phyloP scores from a whole-genome alignment of 2,113 vertebrate species.

The Castor canadensis region DNA sequence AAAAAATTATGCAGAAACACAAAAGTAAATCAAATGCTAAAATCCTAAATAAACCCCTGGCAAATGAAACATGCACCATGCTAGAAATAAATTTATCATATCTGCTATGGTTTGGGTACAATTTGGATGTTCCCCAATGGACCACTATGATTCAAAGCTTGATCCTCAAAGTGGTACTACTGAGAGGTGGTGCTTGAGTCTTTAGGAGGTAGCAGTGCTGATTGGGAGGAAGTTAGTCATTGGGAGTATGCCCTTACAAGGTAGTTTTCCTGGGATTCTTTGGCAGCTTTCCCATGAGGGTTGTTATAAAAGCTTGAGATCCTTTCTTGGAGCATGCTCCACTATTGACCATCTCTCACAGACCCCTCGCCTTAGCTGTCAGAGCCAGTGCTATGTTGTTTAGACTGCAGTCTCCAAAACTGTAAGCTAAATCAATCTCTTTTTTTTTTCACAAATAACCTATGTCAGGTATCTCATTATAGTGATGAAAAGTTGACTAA shows the following conservation, averaged over 20 bases:
- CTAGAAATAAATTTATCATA: background rate
- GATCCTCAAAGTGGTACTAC: background rate
- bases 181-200: background rate
- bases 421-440: background rate
- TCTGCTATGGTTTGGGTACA: background rate
- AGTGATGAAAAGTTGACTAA: background rate
- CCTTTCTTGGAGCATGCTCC: background rate
- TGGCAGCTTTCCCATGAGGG: no score
- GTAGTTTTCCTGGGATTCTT: background rate
- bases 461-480: background rate
- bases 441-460: background rate
- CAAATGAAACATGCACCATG: background rate
- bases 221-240: background rate
- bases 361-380: fast-evolving
- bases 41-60: background rate
- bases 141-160: background rate
- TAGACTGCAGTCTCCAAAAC: background rate
- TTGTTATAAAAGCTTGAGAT: no score
- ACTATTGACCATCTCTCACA: background rate
- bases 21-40: background rate
- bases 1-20: background rate
- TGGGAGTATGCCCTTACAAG: background rate
- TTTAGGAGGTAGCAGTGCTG: background rate
- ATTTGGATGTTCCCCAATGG: background rate
- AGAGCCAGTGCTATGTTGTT: background rate